Conservation (phyloP, 2,797 vertebrate species). For the Alca torda region DNA sequence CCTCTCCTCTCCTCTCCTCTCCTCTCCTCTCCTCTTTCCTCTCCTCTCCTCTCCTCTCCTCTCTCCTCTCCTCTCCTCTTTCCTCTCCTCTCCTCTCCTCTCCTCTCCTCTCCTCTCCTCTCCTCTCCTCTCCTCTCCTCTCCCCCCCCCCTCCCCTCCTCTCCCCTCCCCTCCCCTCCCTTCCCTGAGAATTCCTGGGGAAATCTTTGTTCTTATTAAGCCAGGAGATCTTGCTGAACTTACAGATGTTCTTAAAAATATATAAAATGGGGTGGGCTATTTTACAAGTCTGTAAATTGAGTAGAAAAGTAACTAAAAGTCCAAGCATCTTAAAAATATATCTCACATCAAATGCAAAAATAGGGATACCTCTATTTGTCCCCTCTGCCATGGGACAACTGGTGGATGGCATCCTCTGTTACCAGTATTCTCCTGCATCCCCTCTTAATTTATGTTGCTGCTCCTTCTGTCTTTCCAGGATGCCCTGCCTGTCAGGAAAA, state of each 20-base stretch:
- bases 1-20: background rate
- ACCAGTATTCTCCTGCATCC: background rate
- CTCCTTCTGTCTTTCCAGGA: background rate
- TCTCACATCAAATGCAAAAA: background rate
- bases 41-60: background rate
- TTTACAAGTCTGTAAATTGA: background rate
- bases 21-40: no score
- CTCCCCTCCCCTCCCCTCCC: no score
- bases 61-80: background rate
- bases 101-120: background rate
- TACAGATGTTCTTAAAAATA: background rate
- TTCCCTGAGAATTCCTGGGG: background rate
- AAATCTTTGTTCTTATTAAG: background rate
- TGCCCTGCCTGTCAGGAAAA: background rate
- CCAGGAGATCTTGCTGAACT: background rate
- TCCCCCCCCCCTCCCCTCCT: accelerated
- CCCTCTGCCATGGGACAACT: background rate
- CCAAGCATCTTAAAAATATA: background rate
- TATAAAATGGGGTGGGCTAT: background rate
- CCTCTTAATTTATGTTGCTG: background rate
- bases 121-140: background rate
- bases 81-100: background rate
- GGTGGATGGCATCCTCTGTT: background rate
- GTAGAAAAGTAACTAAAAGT: background rate
- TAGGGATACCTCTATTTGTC: background rate